These are phyloP conservation scores for Mastacembelus armatus DNA, from an alignment of 2,797 vertebrate genomes.

Conservation along the genomic window DNA sequence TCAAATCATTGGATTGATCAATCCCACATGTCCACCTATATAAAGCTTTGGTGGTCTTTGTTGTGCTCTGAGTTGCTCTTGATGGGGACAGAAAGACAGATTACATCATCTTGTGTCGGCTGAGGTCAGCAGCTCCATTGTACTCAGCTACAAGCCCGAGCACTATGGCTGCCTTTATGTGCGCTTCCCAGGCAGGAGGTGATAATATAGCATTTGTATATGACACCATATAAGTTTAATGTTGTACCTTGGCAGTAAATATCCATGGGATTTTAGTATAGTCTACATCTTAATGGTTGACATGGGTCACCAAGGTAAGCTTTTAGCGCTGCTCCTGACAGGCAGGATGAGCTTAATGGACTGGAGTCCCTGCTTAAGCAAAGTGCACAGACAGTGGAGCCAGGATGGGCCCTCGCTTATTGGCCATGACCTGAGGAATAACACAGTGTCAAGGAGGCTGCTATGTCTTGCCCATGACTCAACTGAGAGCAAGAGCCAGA, in stretches of 20 bases:
- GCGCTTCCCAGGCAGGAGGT: conserved; percentile 27
- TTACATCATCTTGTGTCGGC: conserved; percentile 14
- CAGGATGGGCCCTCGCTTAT: conserved; percentile 36
- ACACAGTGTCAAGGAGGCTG: conserved; percentile 46
- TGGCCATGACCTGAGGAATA: conserved; percentile 57
- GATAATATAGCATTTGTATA: conserved; percentile 63
- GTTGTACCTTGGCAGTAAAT: conserved; percentile 59
- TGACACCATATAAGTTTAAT: conserved; percentile 64
- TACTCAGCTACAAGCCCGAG: conserved; percentile 16
- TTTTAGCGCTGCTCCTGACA: conserved; percentile 67
- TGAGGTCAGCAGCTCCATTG: conserved; percentile 15
- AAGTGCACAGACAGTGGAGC: conserved; percentile 47
- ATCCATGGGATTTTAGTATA: conserved; percentile 53
- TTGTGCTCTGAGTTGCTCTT: not conserved
- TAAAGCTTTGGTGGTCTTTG: not conserved
- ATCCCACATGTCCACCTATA: no score
- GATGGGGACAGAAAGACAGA: not conserved
- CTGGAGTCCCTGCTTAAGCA: conserved; percentile 60
- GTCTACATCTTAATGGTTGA: conserved; percentile 64
- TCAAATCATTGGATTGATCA: not conserved
- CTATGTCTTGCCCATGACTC: conserved; percentile 46
- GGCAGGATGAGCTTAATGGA: conserved; percentile 63
- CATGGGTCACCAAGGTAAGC: conserved; percentile 67
- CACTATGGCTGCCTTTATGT: conserved; percentile 36
- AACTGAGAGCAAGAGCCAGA: conserved; percentile 22